A percentile compares a stretch with the other conserved stretches of the same genome.
These are phyloP conservation scores for Chirona hameri DNA, from an alignment of 2,888 invertebrate species.

Conservation along the genomic window DNA sequence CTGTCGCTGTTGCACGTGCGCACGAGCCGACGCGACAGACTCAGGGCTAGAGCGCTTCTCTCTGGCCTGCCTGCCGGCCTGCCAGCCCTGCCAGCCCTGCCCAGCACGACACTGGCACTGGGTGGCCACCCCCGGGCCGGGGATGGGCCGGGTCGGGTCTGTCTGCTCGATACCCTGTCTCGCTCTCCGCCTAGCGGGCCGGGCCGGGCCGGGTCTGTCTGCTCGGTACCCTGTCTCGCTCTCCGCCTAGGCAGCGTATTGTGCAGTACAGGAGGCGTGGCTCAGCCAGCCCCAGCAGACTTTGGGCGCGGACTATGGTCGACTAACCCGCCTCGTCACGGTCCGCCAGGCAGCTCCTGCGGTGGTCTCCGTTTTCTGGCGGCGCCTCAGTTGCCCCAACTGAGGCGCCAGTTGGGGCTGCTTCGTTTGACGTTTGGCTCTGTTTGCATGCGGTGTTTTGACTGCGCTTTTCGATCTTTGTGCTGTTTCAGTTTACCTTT, in stretches of 20 bases:
- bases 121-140: neutral
- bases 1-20: neutral
- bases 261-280: too few species aligned
- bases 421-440: neutral
- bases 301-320: too few species aligned
- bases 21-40: conserved; percentile 29
- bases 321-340: too few species aligned
- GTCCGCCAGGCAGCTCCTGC: too few species aligned
- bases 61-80: neutral
- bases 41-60: neutral
- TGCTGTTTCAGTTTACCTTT: neutral
- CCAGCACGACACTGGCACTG: neutral
- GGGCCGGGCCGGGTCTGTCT: too few species aligned
- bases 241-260: neutral
- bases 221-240: neutral
- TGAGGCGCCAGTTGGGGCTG: neutral
- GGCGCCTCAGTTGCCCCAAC: conserved; percentile 3
- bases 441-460: neutral
- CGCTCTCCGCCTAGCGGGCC: neutral
- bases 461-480: neutral
- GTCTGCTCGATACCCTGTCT: neutral
- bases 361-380: neutral
- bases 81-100: neutral
- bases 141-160: neutral
- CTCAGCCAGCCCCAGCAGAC: too few species aligned